A percentile compares a stretch with the other conserved stretches of the same genome.
Evolutionary conservation across 1,140 invertebrate genomes (phyloP).

Genomic region (Lepidurus packardi): DNA sequence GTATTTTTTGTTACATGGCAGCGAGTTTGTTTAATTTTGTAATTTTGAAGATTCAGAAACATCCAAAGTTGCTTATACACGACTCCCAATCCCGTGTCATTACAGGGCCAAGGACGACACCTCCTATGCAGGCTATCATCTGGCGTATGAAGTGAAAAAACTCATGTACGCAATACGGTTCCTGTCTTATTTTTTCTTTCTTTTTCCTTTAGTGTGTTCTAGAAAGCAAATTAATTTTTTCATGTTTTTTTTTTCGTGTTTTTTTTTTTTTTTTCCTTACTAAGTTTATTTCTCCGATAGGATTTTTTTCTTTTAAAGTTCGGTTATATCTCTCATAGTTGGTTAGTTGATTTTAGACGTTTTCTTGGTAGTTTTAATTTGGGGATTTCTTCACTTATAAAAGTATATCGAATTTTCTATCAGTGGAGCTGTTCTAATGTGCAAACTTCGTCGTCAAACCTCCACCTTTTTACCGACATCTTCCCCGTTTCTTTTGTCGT

Average conservation of each 20-base stretch:
- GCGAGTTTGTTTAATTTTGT: too few species aligned
- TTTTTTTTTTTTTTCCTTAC: not conserved
- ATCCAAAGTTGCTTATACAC: not conserved
- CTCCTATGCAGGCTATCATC: constrained; percentile 90
- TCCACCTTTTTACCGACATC: not conserved
- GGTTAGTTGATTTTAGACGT: not conserved
- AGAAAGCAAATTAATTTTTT: constrained; percentile 31
- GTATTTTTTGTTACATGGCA: not conserved
- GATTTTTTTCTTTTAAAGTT: not conserved
- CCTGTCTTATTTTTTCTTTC: constrained; percentile 35
- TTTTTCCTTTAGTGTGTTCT: constrained; percentile 1
- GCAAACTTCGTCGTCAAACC: not conserved
- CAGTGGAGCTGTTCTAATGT: not conserved
- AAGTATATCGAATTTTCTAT: not conserved
- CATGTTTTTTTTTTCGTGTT: constrained; percentile 6
- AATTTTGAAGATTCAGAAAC: not conserved
- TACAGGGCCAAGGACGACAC: constrained; percentile 71
- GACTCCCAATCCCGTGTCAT: constrained; percentile 36
- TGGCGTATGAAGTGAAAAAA: constrained; percentile 99
- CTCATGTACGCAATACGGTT: constrained; percentile 80
- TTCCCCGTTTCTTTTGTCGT: not conserved
- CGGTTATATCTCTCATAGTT: not conserved
- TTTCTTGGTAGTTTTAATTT: not conserved
- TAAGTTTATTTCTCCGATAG: not conserved
- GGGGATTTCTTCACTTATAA: not conserved